phyloP scores from a whole-genome alignment of 1,140 invertebrate species.

The Hirudo medicinalis region DNA sequence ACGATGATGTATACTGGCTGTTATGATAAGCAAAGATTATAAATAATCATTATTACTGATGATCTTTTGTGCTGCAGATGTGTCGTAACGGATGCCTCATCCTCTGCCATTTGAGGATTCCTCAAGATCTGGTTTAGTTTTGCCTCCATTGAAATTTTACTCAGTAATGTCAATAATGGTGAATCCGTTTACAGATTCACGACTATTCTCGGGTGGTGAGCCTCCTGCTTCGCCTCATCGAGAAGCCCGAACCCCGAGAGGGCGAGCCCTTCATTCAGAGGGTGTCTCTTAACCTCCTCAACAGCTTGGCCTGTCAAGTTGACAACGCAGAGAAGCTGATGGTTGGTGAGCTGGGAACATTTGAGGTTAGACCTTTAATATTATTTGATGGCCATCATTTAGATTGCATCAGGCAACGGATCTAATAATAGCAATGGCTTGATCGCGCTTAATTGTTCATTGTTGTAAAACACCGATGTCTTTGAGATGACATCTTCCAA shows the following conservation, averaged over 20 bases:
- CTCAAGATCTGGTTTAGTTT: slow-evolving; percentile 72
- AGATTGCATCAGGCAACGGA: background rate
- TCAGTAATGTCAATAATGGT: slow-evolving; percentile 45
- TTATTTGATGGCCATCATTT: too few species aligned
- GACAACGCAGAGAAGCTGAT: slow-evolving; percentile 78
- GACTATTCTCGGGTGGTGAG: slow-evolving; percentile 75
- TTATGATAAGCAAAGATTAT: too few species aligned
- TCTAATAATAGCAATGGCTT: background rate
- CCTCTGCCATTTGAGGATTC: slow-evolving; percentile 84
- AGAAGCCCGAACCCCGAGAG: slow-evolving; percentile 53
- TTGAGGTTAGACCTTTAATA: slow-evolving; percentile 56
- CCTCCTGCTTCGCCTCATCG: slow-evolving; percentile 67
- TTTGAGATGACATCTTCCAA: background rate
- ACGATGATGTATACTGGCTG: slow-evolving; percentile 15
- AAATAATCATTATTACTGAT: slow-evolving; percentile 19
- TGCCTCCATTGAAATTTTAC: background rate
- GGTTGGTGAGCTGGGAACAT: slow-evolving; percentile 74
- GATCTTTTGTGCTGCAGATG: slow-evolving; percentile 48
- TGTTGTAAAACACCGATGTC: background rate
- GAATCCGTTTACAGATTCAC: slow-evolving; percentile 55
- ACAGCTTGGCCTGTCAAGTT: slow-evolving; percentile 87
- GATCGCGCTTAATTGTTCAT: background rate
- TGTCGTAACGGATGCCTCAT: slow-evolving; percentile 87
- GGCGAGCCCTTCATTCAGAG: slow-evolving; percentile 76
- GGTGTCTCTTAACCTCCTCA: slow-evolving; percentile 83